Conservation (phyloP, 37 sponge, comb jelly and placozoan genomes). For the Lycopodina hypogea region DNA sequence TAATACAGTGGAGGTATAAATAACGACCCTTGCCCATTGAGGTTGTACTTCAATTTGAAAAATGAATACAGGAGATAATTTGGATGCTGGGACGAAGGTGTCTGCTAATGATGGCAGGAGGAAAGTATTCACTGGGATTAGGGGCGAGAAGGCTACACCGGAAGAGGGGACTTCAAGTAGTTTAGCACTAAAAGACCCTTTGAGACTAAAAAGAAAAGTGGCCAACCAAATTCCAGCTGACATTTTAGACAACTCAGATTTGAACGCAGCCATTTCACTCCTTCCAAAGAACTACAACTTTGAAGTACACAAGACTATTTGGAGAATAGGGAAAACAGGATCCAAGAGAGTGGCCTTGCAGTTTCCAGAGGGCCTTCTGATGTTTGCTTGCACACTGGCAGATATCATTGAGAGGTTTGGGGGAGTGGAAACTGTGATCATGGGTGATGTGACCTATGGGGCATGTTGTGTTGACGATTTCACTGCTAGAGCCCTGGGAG, state of each 20-base stretch:
- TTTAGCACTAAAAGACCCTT: slow-evolving; percentile 8
- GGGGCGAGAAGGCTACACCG: neutral
- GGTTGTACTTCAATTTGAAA: no score
- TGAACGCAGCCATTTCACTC: slow-evolving; percentile 66
- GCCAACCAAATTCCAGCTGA: slow-evolving; percentile 74
- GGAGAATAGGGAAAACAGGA: slow-evolving; percentile 61
- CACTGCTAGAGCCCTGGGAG: slow-evolving; percentile 85
- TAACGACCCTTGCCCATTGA: no score
- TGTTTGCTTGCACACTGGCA: slow-evolving; percentile 82
- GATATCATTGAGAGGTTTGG: slow-evolving; percentile 86
- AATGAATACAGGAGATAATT: no score
- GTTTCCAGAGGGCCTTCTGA: slow-evolving; percentile 92
- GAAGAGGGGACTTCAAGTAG: neutral
- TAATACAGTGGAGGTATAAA: no score
- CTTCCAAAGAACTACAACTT: slow-evolving; percentile 96
- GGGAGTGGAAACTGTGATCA: slow-evolving; percentile 75
- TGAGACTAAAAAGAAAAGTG: slow-evolving; percentile 28
- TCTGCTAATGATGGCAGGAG: slow-evolving; percentile 23
- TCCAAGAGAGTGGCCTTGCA: slow-evolving; percentile 85
- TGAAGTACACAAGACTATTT: slow-evolving; percentile 92
- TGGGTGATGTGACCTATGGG: slow-evolving; percentile 98
- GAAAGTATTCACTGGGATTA: neutral
- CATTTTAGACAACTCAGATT: slow-evolving; percentile 57
- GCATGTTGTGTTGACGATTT: slow-evolving; percentile 98
- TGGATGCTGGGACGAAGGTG: neutral